phyloP scores from a whole-genome alignment of 2,888 invertebrate genomes.

The Patella depressa region DNA sequence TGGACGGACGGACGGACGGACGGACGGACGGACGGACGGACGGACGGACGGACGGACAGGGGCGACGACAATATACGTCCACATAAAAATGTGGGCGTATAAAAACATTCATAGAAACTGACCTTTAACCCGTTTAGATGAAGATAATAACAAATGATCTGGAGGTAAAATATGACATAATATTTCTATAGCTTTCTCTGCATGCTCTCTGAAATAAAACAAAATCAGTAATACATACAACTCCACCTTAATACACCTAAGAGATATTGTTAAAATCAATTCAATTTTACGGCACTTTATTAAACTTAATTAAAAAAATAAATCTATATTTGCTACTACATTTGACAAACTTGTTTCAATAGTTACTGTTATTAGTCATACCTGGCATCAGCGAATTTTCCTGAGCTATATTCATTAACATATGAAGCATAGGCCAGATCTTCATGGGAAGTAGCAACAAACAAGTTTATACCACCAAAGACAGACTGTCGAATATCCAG shows the following conservation, averaged over 20 bases:
- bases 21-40: no score
- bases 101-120: conserved; percentile 8
- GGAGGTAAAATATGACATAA: conserved; percentile 84
- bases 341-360: neutral
- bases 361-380: conserved; percentile 63
- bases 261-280: neutral
- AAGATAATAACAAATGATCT: conserved; percentile 88
- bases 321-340: neutral
- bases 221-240: no score
- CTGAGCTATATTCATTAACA: conserved; percentile 91
- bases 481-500: conserved; percentile 81
- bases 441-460: conserved; percentile 90
- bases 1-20: no score
- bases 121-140: conserved; percentile 88
- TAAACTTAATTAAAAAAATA: no score
- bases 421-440: conserved; percentile 94
- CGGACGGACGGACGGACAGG: no score
- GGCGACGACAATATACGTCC: no score
- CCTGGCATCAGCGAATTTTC: conserved; percentile 85
- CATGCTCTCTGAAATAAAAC: conserved; percentile 78
- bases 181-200: conserved; percentile 85
- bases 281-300: neutral
- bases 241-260: neutral
- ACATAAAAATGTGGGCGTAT: no score
- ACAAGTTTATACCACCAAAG: conserved; percentile 87